These are phyloP conservation scores for Clarias pachynema DNA, from an alignment of 2,797 vertebrate genomes.

Conservation along the genomic window DNA sequence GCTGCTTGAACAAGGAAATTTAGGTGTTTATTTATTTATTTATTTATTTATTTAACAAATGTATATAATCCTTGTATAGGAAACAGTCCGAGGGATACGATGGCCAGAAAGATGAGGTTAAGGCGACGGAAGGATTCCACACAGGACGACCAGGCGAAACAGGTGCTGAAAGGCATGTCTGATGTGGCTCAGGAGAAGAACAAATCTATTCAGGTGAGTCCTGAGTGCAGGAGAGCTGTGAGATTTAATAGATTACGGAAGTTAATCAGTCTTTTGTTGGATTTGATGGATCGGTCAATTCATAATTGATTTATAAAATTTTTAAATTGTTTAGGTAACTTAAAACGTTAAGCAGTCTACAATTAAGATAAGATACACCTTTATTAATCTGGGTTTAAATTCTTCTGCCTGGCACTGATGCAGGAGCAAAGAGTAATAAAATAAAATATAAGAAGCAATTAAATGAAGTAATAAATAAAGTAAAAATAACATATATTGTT, in stretches of 20 bases:
- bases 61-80: slow-evolving; percentile 67
- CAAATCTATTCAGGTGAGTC: slow-evolving; percentile 85
- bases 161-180: slow-evolving; percentile 97
- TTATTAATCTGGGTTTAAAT: too few species aligned
- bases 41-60: neutral
- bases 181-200: slow-evolving; percentile 95
- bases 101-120: slow-evolving; percentile 94
- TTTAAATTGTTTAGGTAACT: too few species aligned
- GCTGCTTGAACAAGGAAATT: neutral
- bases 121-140: slow-evolving; percentile 88
- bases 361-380: too few species aligned
- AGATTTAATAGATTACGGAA: too few species aligned
- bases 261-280: neutral
- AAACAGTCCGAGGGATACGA: slow-evolving; percentile 82
- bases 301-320: too few species aligned
- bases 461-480: too few species aligned
- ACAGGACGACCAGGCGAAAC: slow-evolving; percentile 96
- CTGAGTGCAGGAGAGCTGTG: too few species aligned
- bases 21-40: neutral
- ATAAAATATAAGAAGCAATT: too few species aligned
- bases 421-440: too few species aligned
- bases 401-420: too few species aligned
- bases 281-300: neutral
- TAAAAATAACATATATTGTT: too few species aligned
- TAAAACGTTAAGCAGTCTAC: too few species aligned